Conservation (phyloP, 2,113 vertebrate genomes). For the Rhabdornis inornatus region DNA sequence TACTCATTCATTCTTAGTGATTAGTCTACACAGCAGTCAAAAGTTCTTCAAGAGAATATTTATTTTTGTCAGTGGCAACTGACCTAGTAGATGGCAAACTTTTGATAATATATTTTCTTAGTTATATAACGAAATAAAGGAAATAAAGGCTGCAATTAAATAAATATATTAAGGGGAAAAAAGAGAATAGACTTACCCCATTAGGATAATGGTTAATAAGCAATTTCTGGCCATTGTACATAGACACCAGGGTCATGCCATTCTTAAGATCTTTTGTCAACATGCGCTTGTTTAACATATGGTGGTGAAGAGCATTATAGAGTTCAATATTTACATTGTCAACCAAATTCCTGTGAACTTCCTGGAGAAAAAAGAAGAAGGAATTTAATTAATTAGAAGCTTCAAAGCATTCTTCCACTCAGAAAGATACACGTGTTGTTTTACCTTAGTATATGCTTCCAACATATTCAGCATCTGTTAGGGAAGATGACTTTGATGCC, state of each 20-base stretch:
- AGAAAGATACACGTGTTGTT: neutral
- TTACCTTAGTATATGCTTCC: neutral
- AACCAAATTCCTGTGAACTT: conserved; percentile 79
- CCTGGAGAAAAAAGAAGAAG: conserved; percentile 58
- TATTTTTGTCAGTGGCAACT: neutral
- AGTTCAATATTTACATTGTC: conserved; percentile 96
- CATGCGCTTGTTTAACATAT: conserved; percentile 91
- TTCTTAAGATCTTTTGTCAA: conserved; percentile 95
- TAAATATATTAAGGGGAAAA: neutral
- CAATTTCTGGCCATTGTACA: conserved; percentile 88
- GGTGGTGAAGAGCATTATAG: conserved; percentile 91
- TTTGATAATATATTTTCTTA: neutral
- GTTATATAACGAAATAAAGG: neutral
- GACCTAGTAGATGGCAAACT: neutral
- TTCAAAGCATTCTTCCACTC: neutral
- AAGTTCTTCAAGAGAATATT: neutral
- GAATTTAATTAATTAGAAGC: neutral
- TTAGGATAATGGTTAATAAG: conserved; percentile 94
- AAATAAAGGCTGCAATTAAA: neutral
- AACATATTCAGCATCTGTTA: neutral
- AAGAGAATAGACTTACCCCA: conserved; percentile 78
- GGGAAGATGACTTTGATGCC: rapidly evolving
- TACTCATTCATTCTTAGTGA: neutral
- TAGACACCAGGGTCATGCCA: conserved; percentile 83
- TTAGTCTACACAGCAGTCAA: neutral